Evolutionary conservation across 1,140 invertebrate genomes (phyloP).

Genomic region (Tetramorium alpestre): DNA sequence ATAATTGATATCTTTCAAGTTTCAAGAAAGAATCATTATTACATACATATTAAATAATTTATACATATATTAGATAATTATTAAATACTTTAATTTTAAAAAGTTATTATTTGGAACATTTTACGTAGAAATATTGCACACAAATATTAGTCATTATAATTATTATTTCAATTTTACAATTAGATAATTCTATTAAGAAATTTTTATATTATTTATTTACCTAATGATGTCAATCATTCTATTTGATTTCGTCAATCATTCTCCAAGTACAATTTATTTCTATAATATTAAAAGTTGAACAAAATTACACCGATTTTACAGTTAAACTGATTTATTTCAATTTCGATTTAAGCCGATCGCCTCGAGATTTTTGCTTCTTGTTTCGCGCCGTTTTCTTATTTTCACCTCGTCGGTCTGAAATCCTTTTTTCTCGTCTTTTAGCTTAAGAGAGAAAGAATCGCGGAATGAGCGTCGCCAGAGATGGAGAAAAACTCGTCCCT

Average conservation of each 20-base stretch:
- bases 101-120: background rate
- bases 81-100: background rate
- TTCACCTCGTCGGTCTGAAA: conserved; percentile 18
- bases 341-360: conserved; percentile 13
- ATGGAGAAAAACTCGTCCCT: conserved; percentile 26
- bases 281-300: background rate
- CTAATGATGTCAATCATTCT: background rate
- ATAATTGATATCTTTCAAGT: background rate
- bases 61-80: background rate
- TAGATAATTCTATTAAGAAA: background rate
- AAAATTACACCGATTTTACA: conserved; percentile 3
- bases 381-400: conserved; percentile 14
- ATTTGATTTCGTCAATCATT: background rate
- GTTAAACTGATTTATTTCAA: conserved; percentile 21
- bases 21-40: background rate
- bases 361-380: conserved; percentile 31
- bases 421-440: conserved; percentile 10
- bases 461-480: conserved; percentile 33
- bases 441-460: conserved; percentile 32
- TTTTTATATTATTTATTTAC: background rate
- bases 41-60: background rate
- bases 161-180: background rate
- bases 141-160: background rate
- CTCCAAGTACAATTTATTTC: background rate
- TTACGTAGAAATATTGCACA: background rate